These are phyloP conservation scores for Montipora capitata DNA, from an alignment of 92 coral and sea anemone species.

Conservation along the genomic window DNA sequence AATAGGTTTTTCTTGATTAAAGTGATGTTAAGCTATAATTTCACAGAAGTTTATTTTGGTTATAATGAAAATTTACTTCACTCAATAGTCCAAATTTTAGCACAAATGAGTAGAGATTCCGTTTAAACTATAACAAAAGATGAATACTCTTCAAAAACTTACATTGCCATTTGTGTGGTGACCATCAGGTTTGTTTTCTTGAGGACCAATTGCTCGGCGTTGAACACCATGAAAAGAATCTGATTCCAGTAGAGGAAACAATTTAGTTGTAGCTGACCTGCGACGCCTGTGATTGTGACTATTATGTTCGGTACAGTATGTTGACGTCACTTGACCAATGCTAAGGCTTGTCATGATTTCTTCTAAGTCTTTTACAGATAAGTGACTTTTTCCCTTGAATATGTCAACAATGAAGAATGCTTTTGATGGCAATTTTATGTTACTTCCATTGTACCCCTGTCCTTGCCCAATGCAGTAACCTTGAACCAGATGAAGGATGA, in stretches of 20 bases:
- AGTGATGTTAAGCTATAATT: background rate
- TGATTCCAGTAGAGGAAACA: background rate
- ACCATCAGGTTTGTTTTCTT: slow-evolving; percentile 14
- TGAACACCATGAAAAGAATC: slow-evolving; percentile 26
- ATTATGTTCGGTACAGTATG: slow-evolving; percentile 15
- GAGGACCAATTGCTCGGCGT: slow-evolving; percentile 49
- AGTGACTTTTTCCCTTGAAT: slow-evolving; percentile 15
- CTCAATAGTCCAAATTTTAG: too few species aligned
- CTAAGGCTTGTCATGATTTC: slow-evolving; percentile 47
- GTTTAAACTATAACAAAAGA: too few species aligned
- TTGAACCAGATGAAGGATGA: slow-evolving; percentile 75
- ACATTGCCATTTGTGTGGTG: background rate
- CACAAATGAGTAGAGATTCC: too few species aligned
- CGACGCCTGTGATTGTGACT: slow-evolving; percentile 68
- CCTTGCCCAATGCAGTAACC: slow-evolving; percentile 22
- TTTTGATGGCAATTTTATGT: slow-evolving; percentile 62
- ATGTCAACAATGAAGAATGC: slow-evolving; percentile 78
- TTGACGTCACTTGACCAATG: slow-evolving; percentile 39
- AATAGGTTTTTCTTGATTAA: background rate
- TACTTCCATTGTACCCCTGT: slow-evolving; percentile 38
- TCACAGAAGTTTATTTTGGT: background rate
- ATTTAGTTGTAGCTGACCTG: slow-evolving; percentile 48
- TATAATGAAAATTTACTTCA: too few species aligned
- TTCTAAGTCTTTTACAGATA: background rate
- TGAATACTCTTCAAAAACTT: background rate